phyloP scores from a whole-genome alignment of 2,797 vertebrate genomes.

The Tachyglossus aculeatus region DNA sequence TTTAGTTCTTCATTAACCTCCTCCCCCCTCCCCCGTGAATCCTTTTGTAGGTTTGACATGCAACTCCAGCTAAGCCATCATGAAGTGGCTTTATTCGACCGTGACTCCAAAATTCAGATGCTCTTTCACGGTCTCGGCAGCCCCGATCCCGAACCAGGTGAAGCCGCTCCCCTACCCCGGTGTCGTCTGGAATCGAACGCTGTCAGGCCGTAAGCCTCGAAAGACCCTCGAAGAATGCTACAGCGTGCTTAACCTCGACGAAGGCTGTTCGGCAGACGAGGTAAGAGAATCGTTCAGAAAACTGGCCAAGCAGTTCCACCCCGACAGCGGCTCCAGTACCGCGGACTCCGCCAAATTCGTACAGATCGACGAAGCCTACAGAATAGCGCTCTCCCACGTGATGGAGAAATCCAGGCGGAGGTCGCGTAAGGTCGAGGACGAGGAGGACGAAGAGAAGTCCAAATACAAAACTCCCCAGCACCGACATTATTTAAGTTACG shows the following conservation, averaged over 20 bases:
- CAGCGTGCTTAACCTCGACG: slow-evolving; percentile 83
- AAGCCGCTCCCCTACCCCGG: slow-evolving; percentile 26
- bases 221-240: slow-evolving; percentile 78
- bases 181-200: slow-evolving; percentile 39
- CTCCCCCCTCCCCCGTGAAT: neutral
- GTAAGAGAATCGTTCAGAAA: slow-evolving; percentile 84
- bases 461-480: slow-evolving; percentile 82
- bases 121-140: neutral
- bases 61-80: slow-evolving; percentile 32
- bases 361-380: slow-evolving; percentile 87
- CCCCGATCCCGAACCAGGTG: slow-evolving; percentile 39
- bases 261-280: slow-evolving; percentile 76
- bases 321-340: slow-evolving; percentile 81
- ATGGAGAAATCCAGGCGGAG: slow-evolving; percentile 40
- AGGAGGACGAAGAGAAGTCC: slow-evolving; percentile 77
- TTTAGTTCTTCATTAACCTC: neutral
- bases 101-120: slow-evolving; percentile 51
- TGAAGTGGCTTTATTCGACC: slow-evolving; percentile 11
- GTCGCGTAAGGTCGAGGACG: slow-evolving; percentile 45
- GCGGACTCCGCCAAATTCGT: slow-evolving; percentile 82
- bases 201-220: slow-evolving; percentile 57
- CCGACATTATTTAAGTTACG: slow-evolving; percentile 92
- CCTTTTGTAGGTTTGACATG: slow-evolving; percentile 56
- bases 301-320: slow-evolving; percentile 92
- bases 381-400: slow-evolving; percentile 80